phyloP scores from a whole-genome alignment of 2,888 invertebrate species.

The Polymixis flavicincta region DNA sequence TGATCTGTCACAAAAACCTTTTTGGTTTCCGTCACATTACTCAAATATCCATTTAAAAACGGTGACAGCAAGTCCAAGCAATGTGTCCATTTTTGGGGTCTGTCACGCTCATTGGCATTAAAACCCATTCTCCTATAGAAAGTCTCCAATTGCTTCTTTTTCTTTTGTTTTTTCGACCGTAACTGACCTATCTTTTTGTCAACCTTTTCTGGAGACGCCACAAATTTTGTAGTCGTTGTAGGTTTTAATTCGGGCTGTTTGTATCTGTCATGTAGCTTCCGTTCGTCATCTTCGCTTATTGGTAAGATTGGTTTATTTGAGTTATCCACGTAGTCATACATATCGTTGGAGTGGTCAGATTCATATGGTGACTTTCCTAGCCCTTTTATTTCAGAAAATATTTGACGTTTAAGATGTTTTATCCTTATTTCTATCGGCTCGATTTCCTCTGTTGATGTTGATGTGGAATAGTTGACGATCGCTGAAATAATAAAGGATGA shows the following conservation, averaged over 20 bases:
- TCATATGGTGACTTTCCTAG: not conserved
- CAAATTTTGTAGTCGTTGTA: constrained; percentile 5
- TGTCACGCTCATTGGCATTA: constrained; percentile 42
- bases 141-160: constrained; percentile 44
- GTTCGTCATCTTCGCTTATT: constrained; percentile 62
- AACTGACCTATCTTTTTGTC: not conserved
- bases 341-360: constrained; percentile 13
- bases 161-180: not conserved
- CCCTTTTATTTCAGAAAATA: constrained; percentile 1
- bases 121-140: constrained; percentile 64
- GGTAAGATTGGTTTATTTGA: constrained; percentile 59
- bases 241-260: constrained; percentile 56
- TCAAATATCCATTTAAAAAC: constrained; percentile 69
- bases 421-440: constrained; percentile 52
- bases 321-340: constrained; percentile 61
- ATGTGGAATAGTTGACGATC: not conserved
- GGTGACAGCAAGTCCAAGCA: constrained; percentile 69
- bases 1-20: constrained; percentile 25
- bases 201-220: rapidly evolving
- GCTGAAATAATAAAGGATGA: constrained; percentile 19
- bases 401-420: constrained; percentile 57
- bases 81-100: constrained; percentile 63
- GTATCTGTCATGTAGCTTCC: constrained; percentile 58
- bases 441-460: constrained; percentile 17
- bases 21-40: constrained; percentile 49